Percentiles rank a stretch among this genome's conserved stretches.
phyloP scores from a whole-genome alignment of 2,113 vertebrate species.

The Pterophyllum scalare region DNA sequence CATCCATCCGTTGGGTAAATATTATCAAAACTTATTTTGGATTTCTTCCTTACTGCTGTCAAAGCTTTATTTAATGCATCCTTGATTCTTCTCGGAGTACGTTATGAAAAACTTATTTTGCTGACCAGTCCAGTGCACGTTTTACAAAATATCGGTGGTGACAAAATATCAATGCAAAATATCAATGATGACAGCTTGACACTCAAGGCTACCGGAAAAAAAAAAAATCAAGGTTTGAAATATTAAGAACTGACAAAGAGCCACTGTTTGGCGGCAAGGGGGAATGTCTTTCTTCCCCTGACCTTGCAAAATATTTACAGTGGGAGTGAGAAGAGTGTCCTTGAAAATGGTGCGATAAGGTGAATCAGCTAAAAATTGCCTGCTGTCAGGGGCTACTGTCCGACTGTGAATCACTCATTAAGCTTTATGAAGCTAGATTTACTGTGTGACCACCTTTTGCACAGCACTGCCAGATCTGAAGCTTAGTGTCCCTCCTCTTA shows the following conservation, averaged over 20 bases:
- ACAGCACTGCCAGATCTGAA: background rate
- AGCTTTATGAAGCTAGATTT: constrained; percentile 64
- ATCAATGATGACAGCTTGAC: constrained; percentile 1
- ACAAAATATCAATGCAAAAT: background rate
- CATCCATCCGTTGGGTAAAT: background rate
- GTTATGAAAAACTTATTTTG: background rate
- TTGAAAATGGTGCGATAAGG: constrained; percentile 55
- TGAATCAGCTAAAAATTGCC: constrained; percentile 58
- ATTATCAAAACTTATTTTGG: background rate
- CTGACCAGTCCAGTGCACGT: background rate
- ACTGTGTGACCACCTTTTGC: constrained; percentile 32
- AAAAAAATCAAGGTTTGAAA: background rate
- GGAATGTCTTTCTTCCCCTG: constrained; percentile 13
- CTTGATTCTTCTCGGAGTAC: background rate
- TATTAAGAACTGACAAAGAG: constrained; percentile 15
- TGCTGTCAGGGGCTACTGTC: constrained; percentile 35
- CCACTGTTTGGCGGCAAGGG: constrained; percentile 20
- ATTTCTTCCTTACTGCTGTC: background rate
- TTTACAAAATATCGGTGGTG: constrained; percentile 13
- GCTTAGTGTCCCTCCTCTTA: constrained; percentile 20
- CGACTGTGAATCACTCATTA: constrained; percentile 58
- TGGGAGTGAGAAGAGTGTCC: constrained; percentile 33
- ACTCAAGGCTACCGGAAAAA: constrained; percentile 1
- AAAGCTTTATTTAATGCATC: background rate
- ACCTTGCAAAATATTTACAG: constrained; percentile 45